Percentiles rank a stretch among this genome's conserved stretches.
These are phyloP conservation scores for Parazoanthus swiftii DNA, from an alignment of 92 coral and sea anemone species.

Conservation along the genomic window DNA sequence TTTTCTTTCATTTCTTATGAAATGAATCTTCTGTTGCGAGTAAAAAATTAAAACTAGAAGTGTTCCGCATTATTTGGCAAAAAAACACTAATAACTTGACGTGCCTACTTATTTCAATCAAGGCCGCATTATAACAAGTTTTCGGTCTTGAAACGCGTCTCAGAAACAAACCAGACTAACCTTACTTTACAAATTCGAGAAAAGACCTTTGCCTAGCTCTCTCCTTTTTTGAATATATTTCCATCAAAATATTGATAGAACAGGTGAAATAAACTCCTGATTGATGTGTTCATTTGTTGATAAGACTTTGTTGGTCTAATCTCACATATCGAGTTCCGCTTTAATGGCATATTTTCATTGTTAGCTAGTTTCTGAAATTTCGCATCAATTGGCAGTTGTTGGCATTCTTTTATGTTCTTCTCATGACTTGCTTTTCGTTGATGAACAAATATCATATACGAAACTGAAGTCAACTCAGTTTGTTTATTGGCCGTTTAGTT, in stretches of 20 bases:
- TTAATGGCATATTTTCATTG: no score
- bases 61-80: background rate
- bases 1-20: background rate
- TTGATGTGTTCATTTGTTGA: background rate
- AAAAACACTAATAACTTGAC: background rate
- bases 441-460: no score
- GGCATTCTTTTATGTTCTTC: background rate
- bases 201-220: background rate
- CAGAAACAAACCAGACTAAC: background rate
- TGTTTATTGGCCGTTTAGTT: background rate
- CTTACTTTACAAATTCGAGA: background rate
- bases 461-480: background rate
- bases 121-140: background rate
- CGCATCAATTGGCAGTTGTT: background rate
- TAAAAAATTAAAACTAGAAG: no score
- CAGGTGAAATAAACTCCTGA: background rate
- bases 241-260: background rate
- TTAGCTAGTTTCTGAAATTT: background rate
- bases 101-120: background rate
- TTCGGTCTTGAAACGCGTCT: background rate
- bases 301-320: background rate
- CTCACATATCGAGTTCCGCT: no score
- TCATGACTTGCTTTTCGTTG: background rate
- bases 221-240: background rate
- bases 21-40: background rate